phyloP scores from a whole-genome alignment of 2,888 invertebrate species.

The Gastracanthus pulcherrimus region DNA sequence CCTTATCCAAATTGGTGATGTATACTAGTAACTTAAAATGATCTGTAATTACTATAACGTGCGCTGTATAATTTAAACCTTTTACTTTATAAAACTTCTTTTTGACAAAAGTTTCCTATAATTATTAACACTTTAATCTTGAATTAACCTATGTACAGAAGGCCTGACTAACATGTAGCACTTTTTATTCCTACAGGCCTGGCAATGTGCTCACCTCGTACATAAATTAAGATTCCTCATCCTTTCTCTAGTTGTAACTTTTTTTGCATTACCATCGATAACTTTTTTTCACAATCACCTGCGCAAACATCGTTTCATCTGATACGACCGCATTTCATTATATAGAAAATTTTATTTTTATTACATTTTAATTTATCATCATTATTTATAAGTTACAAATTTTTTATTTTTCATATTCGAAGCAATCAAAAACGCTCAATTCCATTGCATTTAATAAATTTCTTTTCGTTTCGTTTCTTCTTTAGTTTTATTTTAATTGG shows the following conservation, averaged over 20 bases:
- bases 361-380: conserved; percentile 33
- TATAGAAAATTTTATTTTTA: conserved; percentile 38
- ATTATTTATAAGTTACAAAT: conserved; percentile 30
- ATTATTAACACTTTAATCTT: conserved; percentile 38
- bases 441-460: conserved; percentile 11
- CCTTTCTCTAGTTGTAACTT: conserved; percentile 67
- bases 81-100: conserved; percentile 25
- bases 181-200: conserved; percentile 75
- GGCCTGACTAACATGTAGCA: conserved; percentile 65
- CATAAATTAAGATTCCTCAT: conserved; percentile 73
- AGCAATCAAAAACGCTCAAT: conserved; percentile 11
- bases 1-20: not conserved
- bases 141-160: conserved; percentile 22
- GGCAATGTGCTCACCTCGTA: conserved; percentile 71
- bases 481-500: conserved; percentile 42
- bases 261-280: conserved; percentile 66
- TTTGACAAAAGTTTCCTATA: conserved; percentile 25
- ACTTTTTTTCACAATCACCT: conserved; percentile 65
- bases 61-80: conserved; percentile 13
- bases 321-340: conserved; percentile 67
- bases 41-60: conserved; percentile 14
- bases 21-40: conserved; percentile 10
- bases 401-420: conserved; percentile 4
- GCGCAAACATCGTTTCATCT: conserved; percentile 71
- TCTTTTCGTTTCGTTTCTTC: conserved; percentile 22